These are phyloP conservation scores for Cephus pygmeus DNA, from an alignment of 2,888 invertebrate genomes.

Conservation along the genomic window DNA sequence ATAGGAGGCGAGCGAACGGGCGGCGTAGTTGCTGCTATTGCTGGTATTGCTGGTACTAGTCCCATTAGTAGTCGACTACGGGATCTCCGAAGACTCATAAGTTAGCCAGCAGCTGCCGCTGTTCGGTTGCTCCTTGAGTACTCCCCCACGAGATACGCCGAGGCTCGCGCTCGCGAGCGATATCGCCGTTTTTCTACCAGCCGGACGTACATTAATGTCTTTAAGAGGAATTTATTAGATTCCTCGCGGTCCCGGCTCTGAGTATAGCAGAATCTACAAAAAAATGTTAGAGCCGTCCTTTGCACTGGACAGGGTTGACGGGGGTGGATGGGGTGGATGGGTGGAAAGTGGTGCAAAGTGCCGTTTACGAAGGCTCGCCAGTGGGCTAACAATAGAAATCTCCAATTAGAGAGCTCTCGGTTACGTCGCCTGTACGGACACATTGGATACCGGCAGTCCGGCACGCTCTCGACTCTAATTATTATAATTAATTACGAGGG, in stretches of 20 bases:
- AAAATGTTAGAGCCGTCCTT: background rate
- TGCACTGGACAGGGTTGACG: background rate
- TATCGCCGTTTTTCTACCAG: background rate
- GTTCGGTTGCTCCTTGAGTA: slow-evolving; percentile 41
- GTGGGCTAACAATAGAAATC: slow-evolving; percentile 37
- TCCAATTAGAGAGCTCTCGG: slow-evolving; percentile 38
- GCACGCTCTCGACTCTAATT: slow-evolving; percentile 35
- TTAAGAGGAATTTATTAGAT: slow-evolving; percentile 17
- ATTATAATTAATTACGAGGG: slow-evolving; percentile 46
- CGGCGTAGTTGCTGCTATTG: slow-evolving; percentile 28
- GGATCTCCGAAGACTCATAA: slow-evolving; percentile 46
- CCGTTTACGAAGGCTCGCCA: slow-evolving; percentile 9
- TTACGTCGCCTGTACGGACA: slow-evolving; percentile 34
- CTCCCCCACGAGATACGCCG: slow-evolving; percentile 39
- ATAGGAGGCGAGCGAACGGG: slow-evolving; percentile 1
- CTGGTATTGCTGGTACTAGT: slow-evolving; percentile 41
- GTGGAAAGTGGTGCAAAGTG: background rate
- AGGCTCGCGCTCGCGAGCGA: background rate
- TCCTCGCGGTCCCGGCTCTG: background rate
- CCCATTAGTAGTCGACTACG: slow-evolving; percentile 45
- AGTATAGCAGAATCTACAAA: background rate
- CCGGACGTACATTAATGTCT: slow-evolving; percentile 20
- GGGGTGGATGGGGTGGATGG: background rate
- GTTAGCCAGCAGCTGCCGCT: slow-evolving; percentile 47
- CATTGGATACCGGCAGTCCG: slow-evolving; percentile 17